phyloP scores from a whole-genome alignment of 2,888 invertebrate species.

The Platypus cylindrus region DNA sequence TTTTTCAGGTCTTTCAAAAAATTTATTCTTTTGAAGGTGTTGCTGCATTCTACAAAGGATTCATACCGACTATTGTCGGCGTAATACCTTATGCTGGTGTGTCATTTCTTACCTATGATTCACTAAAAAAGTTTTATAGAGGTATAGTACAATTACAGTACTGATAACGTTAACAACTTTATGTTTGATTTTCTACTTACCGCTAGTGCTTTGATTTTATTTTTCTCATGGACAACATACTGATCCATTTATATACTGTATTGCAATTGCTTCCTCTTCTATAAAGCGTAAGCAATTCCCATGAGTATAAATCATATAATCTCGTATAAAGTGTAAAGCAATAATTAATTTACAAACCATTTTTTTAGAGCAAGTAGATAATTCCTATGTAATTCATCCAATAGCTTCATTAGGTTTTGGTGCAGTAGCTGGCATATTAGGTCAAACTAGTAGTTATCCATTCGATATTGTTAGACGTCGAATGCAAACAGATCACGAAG shows the following conservation, averaged over 20 bases:
- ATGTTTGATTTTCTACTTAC: background rate
- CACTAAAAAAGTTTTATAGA: constrained; percentile 66
- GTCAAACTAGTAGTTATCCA: constrained; percentile 94
- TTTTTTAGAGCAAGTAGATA: constrained; percentile 25
- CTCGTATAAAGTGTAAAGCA: too few relatives aligned
- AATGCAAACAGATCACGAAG: constrained; percentile 46
- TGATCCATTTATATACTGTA: background rate
- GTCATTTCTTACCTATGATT: constrained; percentile 95
- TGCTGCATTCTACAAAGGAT: constrained; percentile 70
- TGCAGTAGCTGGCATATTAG: constrained; percentile 82
- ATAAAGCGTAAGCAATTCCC: too few relatives aligned
- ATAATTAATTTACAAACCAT: too few relatives aligned
- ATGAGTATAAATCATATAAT: too few relatives aligned
- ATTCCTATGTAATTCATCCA: constrained; percentile 29
- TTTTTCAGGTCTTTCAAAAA: constrained; percentile 34
- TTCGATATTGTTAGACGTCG: constrained; percentile 73
- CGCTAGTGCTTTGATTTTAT: too few relatives aligned
- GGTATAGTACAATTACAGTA: constrained; percentile 40
- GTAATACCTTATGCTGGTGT: constrained; percentile 95
- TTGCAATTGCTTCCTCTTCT: too few relatives aligned
- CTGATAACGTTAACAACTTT: too few relatives aligned
- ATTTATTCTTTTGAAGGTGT: constrained; percentile 70
- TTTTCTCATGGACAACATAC: background rate
- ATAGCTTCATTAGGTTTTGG: constrained; percentile 67
- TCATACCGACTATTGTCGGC: constrained; percentile 80